Conservation (phyloP, 2,888 invertebrate genomes). For the Brassicogethes aeneus region DNA sequence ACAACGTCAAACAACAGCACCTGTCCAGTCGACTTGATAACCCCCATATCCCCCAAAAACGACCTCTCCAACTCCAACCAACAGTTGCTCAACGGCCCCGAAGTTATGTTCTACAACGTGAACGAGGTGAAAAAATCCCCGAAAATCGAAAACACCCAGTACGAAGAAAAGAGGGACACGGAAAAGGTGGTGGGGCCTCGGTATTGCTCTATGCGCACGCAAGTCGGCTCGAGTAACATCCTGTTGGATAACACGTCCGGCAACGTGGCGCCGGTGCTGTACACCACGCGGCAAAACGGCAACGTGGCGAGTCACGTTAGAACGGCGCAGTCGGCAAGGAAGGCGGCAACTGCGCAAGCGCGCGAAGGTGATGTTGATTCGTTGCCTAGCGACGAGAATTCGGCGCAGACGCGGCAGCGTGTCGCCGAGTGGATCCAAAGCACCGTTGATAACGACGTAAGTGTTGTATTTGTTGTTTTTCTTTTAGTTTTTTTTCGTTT, state of each 20-base stretch:
- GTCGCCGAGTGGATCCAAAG: constrained; percentile 74
- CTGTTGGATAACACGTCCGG: constrained; percentile 69
- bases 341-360: constrained; percentile 11
- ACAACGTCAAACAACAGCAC: constrained; percentile 13
- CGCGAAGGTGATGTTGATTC: constrained; percentile 13
- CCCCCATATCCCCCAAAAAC: constrained; percentile 10
- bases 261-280: constrained; percentile 62
- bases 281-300: constrained; percentile 38
- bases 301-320: constrained; percentile 14
- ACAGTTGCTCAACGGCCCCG: constrained; percentile 10
- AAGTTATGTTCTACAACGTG: constrained; percentile 8
- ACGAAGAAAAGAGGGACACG: constrained; percentile 16
- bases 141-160: constrained; percentile 5
- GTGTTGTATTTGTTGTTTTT: no score
- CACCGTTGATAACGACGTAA: constrained; percentile 46
- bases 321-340: constrained; percentile 32
- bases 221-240: constrained; percentile 72
- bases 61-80: constrained; percentile 7
- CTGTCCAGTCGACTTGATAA: constrained; percentile 14
- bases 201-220: constrained; percentile 67
- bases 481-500: no score
- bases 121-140: constrained; percentile 12
- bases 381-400: constrained; percentile 22
- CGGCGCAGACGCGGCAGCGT: constrained; percentile 30
- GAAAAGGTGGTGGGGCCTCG: constrained; percentile 32